Percentiles rank a stretch among this genome's conserved stretches.
phyloP scores from a whole-genome alignment of 2,888 invertebrate genomes.

The Reticulitermes lucifugus region DNA sequence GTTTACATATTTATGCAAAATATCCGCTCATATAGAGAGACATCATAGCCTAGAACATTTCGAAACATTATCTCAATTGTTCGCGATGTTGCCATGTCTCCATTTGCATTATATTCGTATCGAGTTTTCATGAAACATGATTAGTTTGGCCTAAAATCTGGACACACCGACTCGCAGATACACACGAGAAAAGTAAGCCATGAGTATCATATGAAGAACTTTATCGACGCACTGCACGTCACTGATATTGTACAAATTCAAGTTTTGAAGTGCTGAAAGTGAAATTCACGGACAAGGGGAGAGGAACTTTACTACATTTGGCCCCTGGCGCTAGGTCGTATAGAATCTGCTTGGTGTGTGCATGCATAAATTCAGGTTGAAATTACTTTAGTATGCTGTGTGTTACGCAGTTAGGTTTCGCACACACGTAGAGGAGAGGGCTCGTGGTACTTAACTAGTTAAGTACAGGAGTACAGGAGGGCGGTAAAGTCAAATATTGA shows the following conservation, averaged over 20 bases:
- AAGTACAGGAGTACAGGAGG: background rate
- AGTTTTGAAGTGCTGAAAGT: background rate
- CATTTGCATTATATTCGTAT: too few relatives aligned
- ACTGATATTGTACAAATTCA: background rate
- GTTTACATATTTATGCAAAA: too few relatives aligned
- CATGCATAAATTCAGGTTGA: background rate
- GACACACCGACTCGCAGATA: too few relatives aligned
- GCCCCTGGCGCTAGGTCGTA: background rate
- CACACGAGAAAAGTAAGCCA: too few relatives aligned
- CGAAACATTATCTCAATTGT: too few relatives aligned
- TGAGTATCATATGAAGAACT: too few relatives aligned
- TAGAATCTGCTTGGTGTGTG: background rate
- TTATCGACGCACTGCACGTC: background rate
- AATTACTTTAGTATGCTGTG: background rate
- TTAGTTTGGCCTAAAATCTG: too few relatives aligned
- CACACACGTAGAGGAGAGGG: background rate
- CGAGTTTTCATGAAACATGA: too few relatives aligned
- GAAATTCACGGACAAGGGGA: background rate
- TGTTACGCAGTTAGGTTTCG: background rate
- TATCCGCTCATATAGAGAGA: too few relatives aligned
- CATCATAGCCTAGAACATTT: too few relatives aligned
- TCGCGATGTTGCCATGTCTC: too few relatives aligned
- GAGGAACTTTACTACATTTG: background rate
- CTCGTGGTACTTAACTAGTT: background rate
- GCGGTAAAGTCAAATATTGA: conserved; percentile 34